phyloP scores from a whole-genome alignment of 2,888 invertebrate genomes.

The Mythimna lalbum region DNA sequence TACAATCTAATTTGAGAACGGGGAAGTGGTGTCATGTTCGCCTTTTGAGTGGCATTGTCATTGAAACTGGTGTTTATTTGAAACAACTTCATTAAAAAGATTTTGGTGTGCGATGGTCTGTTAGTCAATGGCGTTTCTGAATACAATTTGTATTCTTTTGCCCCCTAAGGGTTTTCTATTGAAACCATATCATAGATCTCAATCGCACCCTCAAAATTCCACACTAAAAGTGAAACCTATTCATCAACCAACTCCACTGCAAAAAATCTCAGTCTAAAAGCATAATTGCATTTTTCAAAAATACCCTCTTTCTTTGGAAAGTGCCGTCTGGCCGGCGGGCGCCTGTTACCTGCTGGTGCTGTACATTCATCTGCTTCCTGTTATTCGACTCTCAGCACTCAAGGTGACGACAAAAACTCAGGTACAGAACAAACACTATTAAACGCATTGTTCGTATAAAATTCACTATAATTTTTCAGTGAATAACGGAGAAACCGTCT shows the following conservation, averaged over 20 bases:
- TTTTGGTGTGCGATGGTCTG: neutral
- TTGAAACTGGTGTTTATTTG: slow-evolving; percentile 21
- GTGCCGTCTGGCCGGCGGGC: slow-evolving; percentile 59
- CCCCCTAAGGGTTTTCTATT: neutral
- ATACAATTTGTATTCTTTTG: neutral
- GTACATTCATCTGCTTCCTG: slow-evolving; percentile 74
- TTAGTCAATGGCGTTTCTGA: slow-evolving; percentile 1
- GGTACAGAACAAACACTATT: slow-evolving; percentile 72
- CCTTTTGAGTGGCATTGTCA: slow-evolving; percentile 53
- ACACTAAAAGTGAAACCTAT: slow-evolving; percentile 20
- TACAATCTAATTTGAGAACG: slow-evolving; percentile 70
- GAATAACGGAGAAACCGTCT: slow-evolving; percentile 65
- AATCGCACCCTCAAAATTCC: neutral
- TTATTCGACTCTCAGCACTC: slow-evolving; percentile 61
- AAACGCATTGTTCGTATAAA: slow-evolving; percentile 63
- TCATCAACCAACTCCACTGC: slow-evolving; percentile 6
- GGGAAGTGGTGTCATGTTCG: slow-evolving; percentile 66
- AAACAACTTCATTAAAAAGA: slow-evolving; percentile 2
- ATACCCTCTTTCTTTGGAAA: slow-evolving; percentile 62
- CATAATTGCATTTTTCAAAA: slow-evolving; percentile 66
- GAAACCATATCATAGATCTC: neutral
- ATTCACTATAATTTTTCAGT: slow-evolving; percentile 69
- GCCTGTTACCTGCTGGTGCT: slow-evolving; percentile 67
- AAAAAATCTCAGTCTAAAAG: slow-evolving; percentile 41
- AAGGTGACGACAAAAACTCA: slow-evolving; percentile 69